Percentiles rank a stretch among this genome's conserved stretches.
These are phyloP conservation scores for Aphidius ervi DNA, from an alignment of 1,140 invertebrate genomes.

Conservation along the genomic window DNA sequence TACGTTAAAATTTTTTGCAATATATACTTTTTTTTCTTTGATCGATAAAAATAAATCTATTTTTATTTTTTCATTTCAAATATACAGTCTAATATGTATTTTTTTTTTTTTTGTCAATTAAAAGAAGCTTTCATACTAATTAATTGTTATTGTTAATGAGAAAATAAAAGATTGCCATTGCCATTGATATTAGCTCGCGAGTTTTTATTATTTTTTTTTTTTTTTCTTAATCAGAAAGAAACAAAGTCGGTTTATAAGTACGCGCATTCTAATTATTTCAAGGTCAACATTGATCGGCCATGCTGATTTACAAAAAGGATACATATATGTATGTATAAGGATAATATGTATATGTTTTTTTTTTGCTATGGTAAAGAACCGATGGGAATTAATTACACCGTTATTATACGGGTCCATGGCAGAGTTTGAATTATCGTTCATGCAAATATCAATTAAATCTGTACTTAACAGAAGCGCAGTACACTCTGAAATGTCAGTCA, in stretches of 20 bases:
- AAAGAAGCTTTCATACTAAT: constrained; percentile 19
- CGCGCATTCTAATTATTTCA: constrained; percentile 27
- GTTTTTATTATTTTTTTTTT: no score
- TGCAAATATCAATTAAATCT: constrained; percentile 9
- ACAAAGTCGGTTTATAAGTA: constrained; percentile 5
- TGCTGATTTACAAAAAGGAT: constrained; percentile 1
- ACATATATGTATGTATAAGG: no score
- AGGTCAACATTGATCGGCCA: constrained; percentile 23
- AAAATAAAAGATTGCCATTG: constrained; percentile 17
- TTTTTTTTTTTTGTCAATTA: constrained; percentile 18
- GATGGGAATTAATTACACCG: constrained; percentile 23
- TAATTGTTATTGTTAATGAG: constrained; percentile 27
- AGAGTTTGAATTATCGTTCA: not conserved
- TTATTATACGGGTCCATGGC: constrained; percentile 5
- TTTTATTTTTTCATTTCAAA: no score
- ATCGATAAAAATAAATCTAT: not conserved
- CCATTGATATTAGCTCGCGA: no score
- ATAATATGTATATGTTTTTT: no score
- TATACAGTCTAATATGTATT: not conserved
- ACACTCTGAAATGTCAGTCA: no score
- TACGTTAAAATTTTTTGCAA: no score
- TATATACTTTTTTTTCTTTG: not conserved
- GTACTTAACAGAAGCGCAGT: no score
- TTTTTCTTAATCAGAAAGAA: no score
- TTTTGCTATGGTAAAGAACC: not conserved